A percentile compares a stretch with the other conserved stretches of the same genome.
Evolutionary conservation across 1,140 invertebrate genomes (phyloP).

Genomic region (Diachasmimorpha longicaudata): DNA sequence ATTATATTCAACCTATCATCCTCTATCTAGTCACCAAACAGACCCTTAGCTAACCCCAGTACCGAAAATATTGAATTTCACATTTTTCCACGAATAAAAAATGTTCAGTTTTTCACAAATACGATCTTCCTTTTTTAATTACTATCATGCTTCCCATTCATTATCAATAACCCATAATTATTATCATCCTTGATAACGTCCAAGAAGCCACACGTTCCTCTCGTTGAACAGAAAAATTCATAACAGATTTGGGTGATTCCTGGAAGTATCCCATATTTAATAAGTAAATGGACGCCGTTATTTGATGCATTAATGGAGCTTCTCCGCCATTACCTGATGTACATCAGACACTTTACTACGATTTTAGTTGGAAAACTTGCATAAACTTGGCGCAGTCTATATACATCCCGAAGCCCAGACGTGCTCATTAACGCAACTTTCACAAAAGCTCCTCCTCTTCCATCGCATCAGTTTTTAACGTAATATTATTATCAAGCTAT

Average conservation of each 20-base stretch:
- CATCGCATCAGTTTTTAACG: not conserved
- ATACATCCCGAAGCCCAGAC: not conserved
- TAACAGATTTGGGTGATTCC: not conserved
- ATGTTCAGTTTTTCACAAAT: too few species aligned
- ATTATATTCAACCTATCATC: too few species aligned
- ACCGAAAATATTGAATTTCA: too few species aligned
- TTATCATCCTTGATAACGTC: too few species aligned
- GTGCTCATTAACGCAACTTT: conserved; percentile 17
- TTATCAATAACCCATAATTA: too few species aligned
- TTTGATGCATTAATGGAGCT: not conserved
- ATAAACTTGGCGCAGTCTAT: not conserved
- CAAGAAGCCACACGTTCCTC: too few species aligned
- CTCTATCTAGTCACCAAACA: too few species aligned
- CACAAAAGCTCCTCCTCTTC: not conserved
- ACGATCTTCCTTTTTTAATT: too few species aligned
- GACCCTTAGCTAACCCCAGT: too few species aligned
- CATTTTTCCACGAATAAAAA: too few species aligned
- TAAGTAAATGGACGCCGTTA: not conserved
- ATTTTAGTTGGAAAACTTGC: conserved; percentile 17
- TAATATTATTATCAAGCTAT: conserved; percentile 9
- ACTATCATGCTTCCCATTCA: too few species aligned
- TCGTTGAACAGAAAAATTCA: not conserved
- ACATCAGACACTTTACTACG: not conserved
- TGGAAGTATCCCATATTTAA: not conserved
- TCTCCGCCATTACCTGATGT: not conserved